phyloP scores from a whole-genome alignment of 2,888 invertebrate genomes.

The Orthosia cruda region DNA sequence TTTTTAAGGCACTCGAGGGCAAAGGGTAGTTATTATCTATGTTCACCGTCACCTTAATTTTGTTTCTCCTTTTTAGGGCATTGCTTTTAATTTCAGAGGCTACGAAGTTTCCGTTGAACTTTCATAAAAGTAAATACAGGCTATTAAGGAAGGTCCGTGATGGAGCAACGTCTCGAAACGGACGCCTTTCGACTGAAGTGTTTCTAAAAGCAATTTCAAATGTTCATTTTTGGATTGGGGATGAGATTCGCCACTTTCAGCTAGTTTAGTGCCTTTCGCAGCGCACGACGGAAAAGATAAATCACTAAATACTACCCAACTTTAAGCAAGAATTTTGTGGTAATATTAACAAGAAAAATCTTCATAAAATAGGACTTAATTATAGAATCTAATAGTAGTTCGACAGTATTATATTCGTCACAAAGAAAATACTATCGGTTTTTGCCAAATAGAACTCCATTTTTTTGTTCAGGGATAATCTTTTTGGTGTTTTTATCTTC shows the following conservation, averaged over 20 bases:
- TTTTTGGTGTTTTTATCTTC: not conserved
- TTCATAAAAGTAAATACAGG: conserved; percentile 75
- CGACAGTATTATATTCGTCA: not conserved
- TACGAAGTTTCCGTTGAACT: conserved; percentile 73
- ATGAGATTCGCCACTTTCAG: conserved; percentile 68
- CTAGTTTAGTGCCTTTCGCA: conserved; percentile 60
- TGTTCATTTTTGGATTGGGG: conserved; percentile 70
- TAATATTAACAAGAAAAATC: conserved; percentile 12
- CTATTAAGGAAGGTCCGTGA: conserved; percentile 70
- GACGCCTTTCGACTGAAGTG: conserved; percentile 65
- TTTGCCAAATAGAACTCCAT: not conserved
- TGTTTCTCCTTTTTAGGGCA: conserved; percentile 78
- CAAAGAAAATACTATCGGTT: not conserved
- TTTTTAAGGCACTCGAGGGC: conserved; percentile 82
- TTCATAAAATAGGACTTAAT: not conserved
- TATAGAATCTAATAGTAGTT: not conserved
- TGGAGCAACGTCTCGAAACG: conserved; percentile 63
- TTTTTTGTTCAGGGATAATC: no score
- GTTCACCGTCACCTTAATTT: conserved; percentile 81
- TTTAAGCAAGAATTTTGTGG: conserved; percentile 40
- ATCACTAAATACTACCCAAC: conserved; percentile 63
- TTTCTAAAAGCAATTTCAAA: conserved; percentile 73
- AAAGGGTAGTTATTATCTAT: conserved; percentile 84
- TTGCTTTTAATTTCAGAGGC: conserved; percentile 78
- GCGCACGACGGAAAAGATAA: conserved; percentile 55